Base-by-base conservation (phyloP, 2,888 invertebrate species). In the Coronaproctus castanopsis region DNA sequence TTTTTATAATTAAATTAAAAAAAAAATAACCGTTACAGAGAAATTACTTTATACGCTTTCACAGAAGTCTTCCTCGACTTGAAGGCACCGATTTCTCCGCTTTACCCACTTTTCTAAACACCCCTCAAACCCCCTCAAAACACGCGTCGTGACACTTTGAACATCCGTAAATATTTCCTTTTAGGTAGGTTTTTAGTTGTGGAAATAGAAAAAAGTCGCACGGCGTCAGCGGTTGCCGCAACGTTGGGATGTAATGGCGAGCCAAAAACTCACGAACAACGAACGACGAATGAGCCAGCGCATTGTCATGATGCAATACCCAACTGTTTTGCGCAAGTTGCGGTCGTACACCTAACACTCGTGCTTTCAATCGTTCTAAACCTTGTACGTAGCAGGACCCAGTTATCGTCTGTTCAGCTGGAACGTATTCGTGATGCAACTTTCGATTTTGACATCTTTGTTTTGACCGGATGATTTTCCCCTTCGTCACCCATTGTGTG, bases 271-370 rank as follows among this genome's bases (percentile, higher is more conserved):
- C 55, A 19, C 63, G 61, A 20, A 53, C 54, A 21, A 21, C 2
- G 20, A 58, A 19, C 10, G 55, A 18, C 21, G 60, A 62, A 56
- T 65, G 64, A n/a, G 64, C 63, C 3, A 64, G 65, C 1, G 63
- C 61, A 24, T 65, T 67, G 63, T 66, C 66, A 49, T 67, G 66
- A 54, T 67, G 65, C 49, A 67, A 59, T 23, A 65, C 57, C 67
- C 66, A 66, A 8, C 60, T 61, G 8, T 60, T 61, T 58, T 63
- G 57, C 63, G 64, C 66, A 54, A 53, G 21, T 10, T 58, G 49
- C 18, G 55, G 55, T 59, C 67, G 63, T 58, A 64, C 52, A 18
- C 19, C 36, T 2, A 3, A n/a, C n/a, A 58, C 50, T n/a, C 49
- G 24, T 36, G 24, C 49, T 36, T 49, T 18, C 53, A 58, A 54